Evolutionary conservation across 2,888 invertebrate species (phyloP), one percentile per base, ranked within the genome.

Genomic region (Andrena bucephala): DNA sequence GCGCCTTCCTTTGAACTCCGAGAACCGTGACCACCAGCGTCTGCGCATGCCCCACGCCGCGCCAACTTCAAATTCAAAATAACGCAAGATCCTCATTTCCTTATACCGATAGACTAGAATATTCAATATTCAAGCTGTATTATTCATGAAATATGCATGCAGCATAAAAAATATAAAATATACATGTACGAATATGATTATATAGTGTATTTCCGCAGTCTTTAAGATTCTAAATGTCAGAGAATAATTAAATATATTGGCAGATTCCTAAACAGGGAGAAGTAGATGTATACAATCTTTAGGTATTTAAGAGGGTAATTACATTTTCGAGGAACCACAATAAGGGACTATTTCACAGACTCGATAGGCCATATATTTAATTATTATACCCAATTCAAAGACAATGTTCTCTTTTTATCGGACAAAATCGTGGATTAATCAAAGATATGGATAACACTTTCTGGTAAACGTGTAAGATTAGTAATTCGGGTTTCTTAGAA

Each of bases 401-500:
- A 42, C 42, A 42, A 42, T 42, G 13, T 42, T 42, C 42, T 16
- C 5, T 42, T 16, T 5, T 52, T 52, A 52, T 52, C 52, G 20
- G n/a, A 52, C 20, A 52, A 52, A 52, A 8, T 20, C 8, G n/a
- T 52, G 20, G 8, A 20, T 52, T 7, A 52, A 7, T 20, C n/a
- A 2, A 0, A 27, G 10, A 20, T 57, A 4, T 57, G 24, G 8
- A 57, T 57, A 57, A 57, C 54, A n/a, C 2, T 20, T n/a, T 20
- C 8, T 20, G 54, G 20, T 54, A 54, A 16, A 8, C 8, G 20
- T 2, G 54, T 20, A 50, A n/a, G 1, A 31, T 63, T 24, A 71
- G 27, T 29, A 52, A 66, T 29, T 50, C 6, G 2, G 42, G 59
- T 59, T 77, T 71, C 48, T 24, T 50, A 2, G n/a, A 65, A 36